These are phyloP conservation scores for Leptinotarsa defecta DNA, from an alignment of 1,140 invertebrate genomes.

Conservation along the genomic window DNA sequence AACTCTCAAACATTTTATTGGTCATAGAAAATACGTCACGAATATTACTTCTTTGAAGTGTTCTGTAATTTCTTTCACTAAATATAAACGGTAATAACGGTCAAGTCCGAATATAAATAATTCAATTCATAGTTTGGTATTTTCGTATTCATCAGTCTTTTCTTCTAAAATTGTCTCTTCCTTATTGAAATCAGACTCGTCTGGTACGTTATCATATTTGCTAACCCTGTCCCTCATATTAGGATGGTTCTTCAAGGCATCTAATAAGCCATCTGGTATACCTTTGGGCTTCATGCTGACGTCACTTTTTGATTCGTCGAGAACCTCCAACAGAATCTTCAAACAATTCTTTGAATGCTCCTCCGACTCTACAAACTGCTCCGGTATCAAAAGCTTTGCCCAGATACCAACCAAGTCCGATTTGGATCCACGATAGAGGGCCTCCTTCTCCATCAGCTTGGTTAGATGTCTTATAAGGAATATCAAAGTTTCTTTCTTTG, in stretches of 20 bases:
- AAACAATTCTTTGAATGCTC: conserved; percentile 34
- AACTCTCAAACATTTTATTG: too few species aligned
- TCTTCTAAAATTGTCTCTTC: conserved; percentile 40
- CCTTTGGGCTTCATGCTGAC: conserved; percentile 23
- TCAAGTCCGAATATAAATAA: neutral
- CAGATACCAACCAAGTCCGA: conserved; percentile 33
- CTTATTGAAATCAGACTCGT: conserved; percentile 20
- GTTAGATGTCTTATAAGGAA: conserved; percentile 92
- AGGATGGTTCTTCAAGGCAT: conserved; percentile 35
- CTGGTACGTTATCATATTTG: conserved; percentile 40
- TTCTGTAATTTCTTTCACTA: neutral
- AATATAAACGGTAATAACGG: neutral
- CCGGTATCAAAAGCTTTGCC: conserved; percentile 31
- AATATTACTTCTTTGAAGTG: too few species aligned
- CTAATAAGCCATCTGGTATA: conserved; percentile 17
- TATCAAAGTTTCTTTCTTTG: conserved; percentile 74
- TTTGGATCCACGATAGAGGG: conserved; percentile 21
- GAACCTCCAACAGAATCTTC: conserved; percentile 28
- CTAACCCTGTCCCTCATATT: conserved; percentile 38
- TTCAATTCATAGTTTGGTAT: conserved; percentile 37
- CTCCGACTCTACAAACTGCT: conserved; percentile 22
- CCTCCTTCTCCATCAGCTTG: conserved; percentile 77
- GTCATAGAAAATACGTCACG: too few species aligned
- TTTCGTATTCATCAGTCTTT: conserved; percentile 39
- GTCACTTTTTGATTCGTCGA: conserved; percentile 31